phyloP scores from a whole-genome alignment of 2,113 vertebrate genomes.

The Gymnobelideus leadbeateri region DNA sequence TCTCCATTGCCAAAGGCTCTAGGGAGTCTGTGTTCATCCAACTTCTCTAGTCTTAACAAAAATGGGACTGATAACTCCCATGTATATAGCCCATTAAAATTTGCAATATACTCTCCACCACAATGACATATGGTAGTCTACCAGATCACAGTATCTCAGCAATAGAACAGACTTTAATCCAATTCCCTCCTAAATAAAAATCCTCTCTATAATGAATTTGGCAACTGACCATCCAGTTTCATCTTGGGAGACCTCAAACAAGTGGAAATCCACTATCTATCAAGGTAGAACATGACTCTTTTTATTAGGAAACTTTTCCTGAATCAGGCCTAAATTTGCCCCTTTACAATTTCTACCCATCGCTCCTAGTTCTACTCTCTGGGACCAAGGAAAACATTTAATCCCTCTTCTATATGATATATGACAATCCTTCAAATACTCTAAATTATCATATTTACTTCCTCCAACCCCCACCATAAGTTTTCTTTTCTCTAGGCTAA shows the following conservation, averaged over 20 bases:
- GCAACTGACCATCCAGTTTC: no score
- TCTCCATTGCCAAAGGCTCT: not conserved
- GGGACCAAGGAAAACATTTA: not conserved
- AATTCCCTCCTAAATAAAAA: no score
- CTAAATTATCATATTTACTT: not conserved
- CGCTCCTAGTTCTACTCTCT: not conserved
- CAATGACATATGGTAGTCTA: no score
- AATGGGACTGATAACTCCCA: conserved; percentile 5
- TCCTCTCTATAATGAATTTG: no score
- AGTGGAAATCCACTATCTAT: no score
- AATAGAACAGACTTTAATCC: no score
- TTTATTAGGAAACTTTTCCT: not conserved
- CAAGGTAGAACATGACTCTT: not conserved
- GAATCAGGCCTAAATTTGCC: not conserved
- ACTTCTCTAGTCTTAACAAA: not conserved
- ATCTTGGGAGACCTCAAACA: no score
- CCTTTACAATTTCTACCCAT: not conserved
- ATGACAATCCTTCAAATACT: not conserved
- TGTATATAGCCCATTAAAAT: not conserved
- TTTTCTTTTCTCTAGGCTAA: not conserved
- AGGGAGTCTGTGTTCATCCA: not conserved
- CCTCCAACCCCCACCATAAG: not conserved
- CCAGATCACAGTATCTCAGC: no score
- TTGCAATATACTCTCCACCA: no score
- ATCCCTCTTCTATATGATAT: not conserved